These are phyloP conservation scores for Carapus acus DNA, from an alignment of 2,797 vertebrate genomes.

Conservation along the genomic window DNA sequence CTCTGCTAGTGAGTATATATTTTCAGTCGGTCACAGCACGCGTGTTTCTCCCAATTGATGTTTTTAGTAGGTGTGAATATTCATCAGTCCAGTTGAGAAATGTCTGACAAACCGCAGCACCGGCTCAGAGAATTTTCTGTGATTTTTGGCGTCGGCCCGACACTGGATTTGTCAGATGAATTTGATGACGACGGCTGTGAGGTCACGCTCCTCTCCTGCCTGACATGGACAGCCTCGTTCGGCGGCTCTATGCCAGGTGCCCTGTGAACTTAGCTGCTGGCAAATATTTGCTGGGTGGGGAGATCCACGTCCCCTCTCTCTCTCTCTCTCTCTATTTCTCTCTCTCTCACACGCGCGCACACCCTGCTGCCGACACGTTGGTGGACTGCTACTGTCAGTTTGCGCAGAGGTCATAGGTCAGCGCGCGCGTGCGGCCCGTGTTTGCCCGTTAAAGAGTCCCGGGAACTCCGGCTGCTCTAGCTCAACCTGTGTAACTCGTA, in stretches of 20 bases:
- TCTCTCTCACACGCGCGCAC: conserved; percentile 8
- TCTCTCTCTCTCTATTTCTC: no score
- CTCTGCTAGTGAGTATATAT: no score
- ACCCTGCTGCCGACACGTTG: conserved; percentile 12
- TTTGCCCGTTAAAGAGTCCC: conserved; percentile 34
- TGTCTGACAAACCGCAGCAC: no score
- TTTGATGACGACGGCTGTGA: conserved; percentile 6
- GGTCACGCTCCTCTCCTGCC: no score
- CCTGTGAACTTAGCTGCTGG: conserved; percentile 38
- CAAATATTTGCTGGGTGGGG: conserved; percentile 65
- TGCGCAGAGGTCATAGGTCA: conserved; percentile 64
- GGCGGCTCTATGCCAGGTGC: conserved; percentile 31
- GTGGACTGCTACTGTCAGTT: conserved; percentile 38
- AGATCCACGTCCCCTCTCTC: conserved; percentile 14
- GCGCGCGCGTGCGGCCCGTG: conserved; percentile 26
- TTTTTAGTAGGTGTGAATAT: no score
- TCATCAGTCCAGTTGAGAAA: no score
- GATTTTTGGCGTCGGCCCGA: no score
- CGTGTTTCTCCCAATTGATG: no score
- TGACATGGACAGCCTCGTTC: conserved; percentile 25
- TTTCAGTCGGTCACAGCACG: no score
- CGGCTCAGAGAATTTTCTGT: no score
- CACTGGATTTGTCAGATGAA: no score
- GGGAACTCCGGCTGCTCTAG: conserved; percentile 31
- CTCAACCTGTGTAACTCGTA: conserved; percentile 11